phyloP scores from a whole-genome alignment of 2,797 vertebrate species.

The Pseudochirops corinnae region DNA sequence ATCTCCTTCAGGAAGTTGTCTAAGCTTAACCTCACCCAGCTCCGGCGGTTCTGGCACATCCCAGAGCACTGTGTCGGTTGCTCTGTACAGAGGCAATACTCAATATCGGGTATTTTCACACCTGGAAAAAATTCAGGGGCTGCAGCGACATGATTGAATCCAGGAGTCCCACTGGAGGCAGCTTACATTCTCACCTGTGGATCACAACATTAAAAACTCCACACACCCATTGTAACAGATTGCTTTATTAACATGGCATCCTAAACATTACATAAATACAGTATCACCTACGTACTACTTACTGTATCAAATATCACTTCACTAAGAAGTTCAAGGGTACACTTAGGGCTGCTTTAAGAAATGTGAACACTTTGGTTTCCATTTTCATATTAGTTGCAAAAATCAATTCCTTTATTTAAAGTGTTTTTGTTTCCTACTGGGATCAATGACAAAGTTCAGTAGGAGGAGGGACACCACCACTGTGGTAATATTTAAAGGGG shows the following conservation, averaged over 20 bases:
- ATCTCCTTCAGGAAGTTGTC: not conserved
- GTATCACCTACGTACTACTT: constrained; percentile 30
- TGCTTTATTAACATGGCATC: constrained; percentile 70
- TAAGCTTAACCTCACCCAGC: constrained; percentile 9
- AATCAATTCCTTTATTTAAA: constrained; percentile 55
- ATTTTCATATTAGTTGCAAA: constrained; percentile 63
- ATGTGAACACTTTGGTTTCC: constrained; percentile 69
- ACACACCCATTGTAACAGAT: constrained; percentile 38
- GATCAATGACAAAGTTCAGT: constrained; percentile 67
- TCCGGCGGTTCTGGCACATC: not conserved
- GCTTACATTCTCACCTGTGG: not conserved
- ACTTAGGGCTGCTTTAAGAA: constrained; percentile 66
- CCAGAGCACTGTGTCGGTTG: not conserved
- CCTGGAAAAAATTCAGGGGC: not conserved
- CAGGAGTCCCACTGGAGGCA: not conserved
- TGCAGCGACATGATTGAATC: not conserved
- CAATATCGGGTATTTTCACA: not conserved
- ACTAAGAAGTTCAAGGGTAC: constrained; percentile 66
- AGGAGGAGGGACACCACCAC: constrained; percentile 60
- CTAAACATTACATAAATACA: constrained; percentile 69
- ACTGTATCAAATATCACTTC: constrained; percentile 69
- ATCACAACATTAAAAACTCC: constrained; percentile 34
- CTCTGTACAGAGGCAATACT: not conserved
- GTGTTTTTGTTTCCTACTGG: constrained; percentile 48
- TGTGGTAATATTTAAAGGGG: constrained; percentile 19